Base-by-base conservation (phyloP, 2,113 vertebrate species). In the Chunga burmeisteri region DNA sequence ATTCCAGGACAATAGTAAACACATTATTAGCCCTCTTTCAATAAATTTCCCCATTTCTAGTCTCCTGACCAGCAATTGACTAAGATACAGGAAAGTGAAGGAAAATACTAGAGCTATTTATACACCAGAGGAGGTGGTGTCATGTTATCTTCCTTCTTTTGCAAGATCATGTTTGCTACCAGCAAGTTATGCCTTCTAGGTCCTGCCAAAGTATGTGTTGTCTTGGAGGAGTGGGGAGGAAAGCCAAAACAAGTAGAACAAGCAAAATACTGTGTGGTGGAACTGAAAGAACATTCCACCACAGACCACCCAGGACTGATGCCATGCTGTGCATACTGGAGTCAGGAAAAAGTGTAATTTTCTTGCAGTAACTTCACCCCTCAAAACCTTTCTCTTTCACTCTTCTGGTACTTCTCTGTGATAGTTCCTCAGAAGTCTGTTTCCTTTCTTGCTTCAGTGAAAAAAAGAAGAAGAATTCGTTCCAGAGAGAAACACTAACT, bases 71-170 rank as follows among this genome's bases (percentile, higher is more conserved):
- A 71, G 47, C 55, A 84, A 29, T 81, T 5, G 4, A n/a, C 62
- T 44, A 44, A 44, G 44, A 68, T 52, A 86, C 30, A 59, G 52
- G 66, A 93, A 94, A 86, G 34, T 77, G 34, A 92, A 72, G 36
- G 58, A 65, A 94, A 88, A 19, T 72, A 83, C 75, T 55, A 81
- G 56, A 94, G 65, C 59, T 95, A 44, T 92, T 94, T 77, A 61
- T 42, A 19, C 7, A 63, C 32, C 21, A 74, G 67, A 49, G 79
- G 88, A 83, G 17, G 46, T 68, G 42, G 17, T 81, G 26, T 67
- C 36, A 25, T 26, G 10, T 75, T 94, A 83, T 61, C 46, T 92
- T 86, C 58, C 10, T 38, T 61, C 53, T 94, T 88, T 86, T 74
- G 50, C 82, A 83, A 95, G 86, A 70, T 36, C 10, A 1, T 70